These are phyloP conservation scores for Hirundichthys speculiger DNA, from an alignment of 2,113 vertebrate species.

Conservation along the genomic window DNA sequence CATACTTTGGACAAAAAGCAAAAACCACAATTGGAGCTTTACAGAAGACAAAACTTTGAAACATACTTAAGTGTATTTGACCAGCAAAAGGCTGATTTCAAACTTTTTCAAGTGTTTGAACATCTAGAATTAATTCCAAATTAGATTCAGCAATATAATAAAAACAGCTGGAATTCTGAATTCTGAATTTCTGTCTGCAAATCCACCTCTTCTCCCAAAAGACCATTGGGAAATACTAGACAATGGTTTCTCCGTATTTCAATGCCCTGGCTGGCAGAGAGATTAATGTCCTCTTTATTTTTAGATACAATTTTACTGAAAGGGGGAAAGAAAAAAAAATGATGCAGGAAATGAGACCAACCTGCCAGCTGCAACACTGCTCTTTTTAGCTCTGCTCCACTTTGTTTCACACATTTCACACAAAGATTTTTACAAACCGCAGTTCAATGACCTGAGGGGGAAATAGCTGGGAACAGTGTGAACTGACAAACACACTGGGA, in stretches of 20 bases:
- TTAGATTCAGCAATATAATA: not conserved
- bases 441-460: slow-evolving; percentile 23
- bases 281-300: slow-evolving; percentile 61
- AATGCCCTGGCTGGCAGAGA: slow-evolving; percentile 35
- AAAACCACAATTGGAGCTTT: not conserved
- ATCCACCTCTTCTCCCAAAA: slow-evolving; percentile 31
- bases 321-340: slow-evolving; percentile 34
- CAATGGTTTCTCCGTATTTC: slow-evolving; percentile 46
- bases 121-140: slow-evolving; percentile 3
- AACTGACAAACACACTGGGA: slow-evolving; percentile 47
- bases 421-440: slow-evolving; percentile 31
- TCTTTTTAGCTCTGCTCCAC: slow-evolving; percentile 30
- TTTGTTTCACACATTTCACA: slow-evolving; percentile 30
- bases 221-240: slow-evolving; percentile 34
- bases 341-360: slow-evolving; percentile 54
- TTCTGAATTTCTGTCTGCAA: slow-evolving; percentile 15
- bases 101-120: too few relatives aligned
- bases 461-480: slow-evolving; percentile 59
- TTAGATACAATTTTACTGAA: slow-evolving; percentile 36
- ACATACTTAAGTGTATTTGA: not conserved
- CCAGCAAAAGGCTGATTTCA: too few relatives aligned
- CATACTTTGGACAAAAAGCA: not conserved
- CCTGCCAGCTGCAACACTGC: slow-evolving; percentile 33
- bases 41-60: not conserved
- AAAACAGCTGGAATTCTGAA: slow-evolving; percentile 34